A percentile compares a stretch with the other conserved stretches of the same genome.
Evolutionary conservation across 2,888 invertebrate genomes (phyloP).

Genomic region (Melanargia galathea): DNA sequence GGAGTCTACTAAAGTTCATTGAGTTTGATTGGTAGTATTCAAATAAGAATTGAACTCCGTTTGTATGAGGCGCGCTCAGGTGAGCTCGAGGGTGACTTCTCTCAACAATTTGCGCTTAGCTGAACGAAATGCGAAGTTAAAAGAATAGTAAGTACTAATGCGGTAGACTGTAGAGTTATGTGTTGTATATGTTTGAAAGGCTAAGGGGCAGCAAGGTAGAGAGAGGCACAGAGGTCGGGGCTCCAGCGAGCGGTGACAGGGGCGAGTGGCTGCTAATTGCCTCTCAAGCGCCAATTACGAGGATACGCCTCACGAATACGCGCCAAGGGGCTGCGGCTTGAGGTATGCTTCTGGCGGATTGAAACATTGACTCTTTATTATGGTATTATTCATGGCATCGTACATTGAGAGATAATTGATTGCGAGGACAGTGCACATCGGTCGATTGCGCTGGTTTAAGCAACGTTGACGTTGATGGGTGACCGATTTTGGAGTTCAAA

Average conservation of each 20-base stretch:
- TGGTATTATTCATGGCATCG: no score
- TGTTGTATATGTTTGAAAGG: slow-evolving; percentile 27
- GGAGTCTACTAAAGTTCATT: no score
- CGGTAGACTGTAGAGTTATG: slow-evolving; percentile 35
- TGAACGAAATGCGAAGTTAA: slow-evolving; percentile 42
- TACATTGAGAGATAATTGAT: no score
- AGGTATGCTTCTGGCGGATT: slow-evolving; percentile 29
- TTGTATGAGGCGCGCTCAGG: no score
- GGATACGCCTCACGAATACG: slow-evolving; percentile 40
- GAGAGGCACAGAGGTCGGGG: slow-evolving; percentile 49
- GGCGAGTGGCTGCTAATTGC: slow-evolving; percentile 72
- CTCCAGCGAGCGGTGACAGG: slow-evolving; percentile 53
- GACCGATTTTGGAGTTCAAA: no score
- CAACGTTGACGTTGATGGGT: no score
- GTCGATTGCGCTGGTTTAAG: no score
- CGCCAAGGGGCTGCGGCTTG: slow-evolving; percentile 20
- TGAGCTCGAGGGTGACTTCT: no score
- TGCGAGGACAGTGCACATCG: no score
- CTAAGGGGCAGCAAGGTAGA: slow-evolving; percentile 53
- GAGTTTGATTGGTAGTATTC: no score
- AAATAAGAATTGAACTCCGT: no score
- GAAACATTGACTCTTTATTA: no score
- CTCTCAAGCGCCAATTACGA: slow-evolving; percentile 76
- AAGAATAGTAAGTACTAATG: slow-evolving; percentile 45
- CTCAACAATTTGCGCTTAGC: slow-evolving; percentile 26